Percentiles rank a stretch among this genome's conserved stretches.
Evolutionary conservation across 2,797 vertebrate species (phyloP).

Genomic region (Enteromius anoplus): DNA sequence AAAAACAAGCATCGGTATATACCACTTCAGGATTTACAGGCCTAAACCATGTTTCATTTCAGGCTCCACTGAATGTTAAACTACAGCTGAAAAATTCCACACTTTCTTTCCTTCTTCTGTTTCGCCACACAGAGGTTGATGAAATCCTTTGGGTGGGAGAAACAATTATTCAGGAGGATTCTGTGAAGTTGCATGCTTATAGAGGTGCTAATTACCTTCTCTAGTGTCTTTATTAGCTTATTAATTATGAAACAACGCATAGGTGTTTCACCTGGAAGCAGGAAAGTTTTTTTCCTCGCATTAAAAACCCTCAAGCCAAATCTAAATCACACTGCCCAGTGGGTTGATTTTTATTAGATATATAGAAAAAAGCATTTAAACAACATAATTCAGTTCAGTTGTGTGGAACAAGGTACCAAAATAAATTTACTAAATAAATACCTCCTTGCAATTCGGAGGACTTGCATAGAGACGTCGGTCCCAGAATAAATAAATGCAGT

Average conservation of each 20-base stretch:
- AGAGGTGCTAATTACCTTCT: conserved; percentile 79
- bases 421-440: not conserved
- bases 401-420: not conserved
- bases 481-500: conserved; percentile 22
- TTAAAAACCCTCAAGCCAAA: conserved; percentile 48
- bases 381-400: not conserved
- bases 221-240: conserved; percentile 71
- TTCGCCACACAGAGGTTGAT: conserved; percentile 44
- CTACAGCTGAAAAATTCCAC: conserved; percentile 40
- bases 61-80: conserved; percentile 53
- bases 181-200: conserved; percentile 69
- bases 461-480: not conserved
- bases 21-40: conserved; percentile 35
- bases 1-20: conserved; percentile 30
- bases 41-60: conserved; percentile 55
- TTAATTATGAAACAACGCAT: conserved; percentile 80
- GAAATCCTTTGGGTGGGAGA: conserved; percentile 65
- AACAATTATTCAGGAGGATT: conserved; percentile 76
- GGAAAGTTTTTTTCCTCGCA: conserved; percentile 60
- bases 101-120: conserved; percentile 19
- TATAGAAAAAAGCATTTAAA: conserved; percentile 51
- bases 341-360: conserved; percentile 41
- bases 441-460: not conserved
- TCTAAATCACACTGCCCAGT: conserved; percentile 62
- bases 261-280: conserved; percentile 74